Percentiles rank a stretch among this genome's conserved stretches.
phyloP scores from a whole-genome alignment of 1,140 invertebrate species.

The Euura saliciscinereae region DNA sequence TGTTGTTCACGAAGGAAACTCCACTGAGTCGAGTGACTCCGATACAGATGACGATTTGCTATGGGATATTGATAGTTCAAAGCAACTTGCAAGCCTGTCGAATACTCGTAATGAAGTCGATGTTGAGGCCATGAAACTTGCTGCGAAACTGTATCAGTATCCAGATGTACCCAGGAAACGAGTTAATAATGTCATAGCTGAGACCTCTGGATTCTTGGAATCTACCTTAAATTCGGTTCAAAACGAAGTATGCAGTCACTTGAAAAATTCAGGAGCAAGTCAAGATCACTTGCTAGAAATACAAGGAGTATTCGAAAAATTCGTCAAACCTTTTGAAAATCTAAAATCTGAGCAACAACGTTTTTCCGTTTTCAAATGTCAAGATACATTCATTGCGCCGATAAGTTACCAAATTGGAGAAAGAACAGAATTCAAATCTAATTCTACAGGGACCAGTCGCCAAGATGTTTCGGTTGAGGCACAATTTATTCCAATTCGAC shows the following conservation, averaged over 20 bases:
- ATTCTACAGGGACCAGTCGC: conserved; percentile 11
- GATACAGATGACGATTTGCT: no score
- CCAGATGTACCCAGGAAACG: neutral
- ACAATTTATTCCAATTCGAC: conserved; percentile 25
- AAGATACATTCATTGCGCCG: conserved; percentile 22
- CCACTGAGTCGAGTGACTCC: no score
- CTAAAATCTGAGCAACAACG: conserved; percentile 20
- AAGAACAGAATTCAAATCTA: conserved; percentile 21
- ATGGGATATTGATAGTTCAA: no score
- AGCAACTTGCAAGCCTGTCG: no score
- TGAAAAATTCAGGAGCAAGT: neutral
- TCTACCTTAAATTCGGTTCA: neutral
- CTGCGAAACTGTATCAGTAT: neutral
- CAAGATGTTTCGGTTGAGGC: conserved; percentile 22
- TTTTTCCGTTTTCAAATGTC: conserved; percentile 20
- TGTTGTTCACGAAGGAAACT: neutral
- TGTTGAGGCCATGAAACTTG: neutral
- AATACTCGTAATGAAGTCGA: neutral
- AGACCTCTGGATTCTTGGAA: neutral
- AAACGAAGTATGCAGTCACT: neutral
- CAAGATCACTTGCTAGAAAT: neutral
- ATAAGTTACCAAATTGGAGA: conserved; percentile 21
- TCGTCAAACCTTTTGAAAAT: conserved; percentile 17
- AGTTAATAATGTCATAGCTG: neutral
- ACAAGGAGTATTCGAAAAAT: conserved; percentile 12